Percentiles rank a stretch among this genome's conserved stretches.
phyloP scores from a whole-genome alignment of 2,797 vertebrate species.

The Sebastes alutus region DNA sequence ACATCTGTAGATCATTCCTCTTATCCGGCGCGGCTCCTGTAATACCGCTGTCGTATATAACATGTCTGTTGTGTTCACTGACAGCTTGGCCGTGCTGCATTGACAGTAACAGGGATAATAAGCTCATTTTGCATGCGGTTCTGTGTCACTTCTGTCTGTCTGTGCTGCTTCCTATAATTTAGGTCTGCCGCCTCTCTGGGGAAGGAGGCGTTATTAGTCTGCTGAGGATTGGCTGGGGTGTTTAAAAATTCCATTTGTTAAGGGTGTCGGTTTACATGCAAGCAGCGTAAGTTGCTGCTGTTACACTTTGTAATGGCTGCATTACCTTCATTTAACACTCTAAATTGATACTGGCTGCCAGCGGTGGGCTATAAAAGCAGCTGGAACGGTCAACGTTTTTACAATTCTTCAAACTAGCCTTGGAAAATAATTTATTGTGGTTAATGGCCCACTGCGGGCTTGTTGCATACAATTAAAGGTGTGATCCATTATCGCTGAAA shows the following conservation, averaged over 20 bases:
- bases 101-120: slow-evolving; percentile 72
- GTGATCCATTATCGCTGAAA: slow-evolving; percentile 63
- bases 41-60: slow-evolving; percentile 56
- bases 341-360: slow-evolving; percentile 42
- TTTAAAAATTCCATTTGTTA: slow-evolving; percentile 78
- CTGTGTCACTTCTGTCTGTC: slow-evolving; percentile 62
- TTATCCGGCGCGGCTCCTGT: slow-evolving; percentile 51
- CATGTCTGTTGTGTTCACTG: slow-evolving; percentile 76
- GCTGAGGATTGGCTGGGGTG: slow-evolving; percentile 59
- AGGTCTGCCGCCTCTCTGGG: slow-evolving; percentile 53
- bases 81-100: slow-evolving; percentile 58
- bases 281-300: slow-evolving; percentile 27
- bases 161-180: slow-evolving; percentile 72
- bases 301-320: slow-evolving; percentile 56
- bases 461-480: slow-evolving; percentile 73
- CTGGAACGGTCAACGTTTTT: slow-evolving; percentile 62
- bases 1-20: slow-evolving; percentile 57
- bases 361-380: slow-evolving; percentile 25
- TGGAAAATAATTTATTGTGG: slow-evolving; percentile 70
- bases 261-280: slow-evolving; percentile 45
- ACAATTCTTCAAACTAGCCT: slow-evolving; percentile 54
- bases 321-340: slow-evolving; percentile 58
- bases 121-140: slow-evolving; percentile 69
- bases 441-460: slow-evolving; percentile 70
- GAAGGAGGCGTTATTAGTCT: slow-evolving; percentile 62